Conservation (phyloP, 2,113 vertebrate genomes). For the Thamnaconus septentrionalis region DNA sequence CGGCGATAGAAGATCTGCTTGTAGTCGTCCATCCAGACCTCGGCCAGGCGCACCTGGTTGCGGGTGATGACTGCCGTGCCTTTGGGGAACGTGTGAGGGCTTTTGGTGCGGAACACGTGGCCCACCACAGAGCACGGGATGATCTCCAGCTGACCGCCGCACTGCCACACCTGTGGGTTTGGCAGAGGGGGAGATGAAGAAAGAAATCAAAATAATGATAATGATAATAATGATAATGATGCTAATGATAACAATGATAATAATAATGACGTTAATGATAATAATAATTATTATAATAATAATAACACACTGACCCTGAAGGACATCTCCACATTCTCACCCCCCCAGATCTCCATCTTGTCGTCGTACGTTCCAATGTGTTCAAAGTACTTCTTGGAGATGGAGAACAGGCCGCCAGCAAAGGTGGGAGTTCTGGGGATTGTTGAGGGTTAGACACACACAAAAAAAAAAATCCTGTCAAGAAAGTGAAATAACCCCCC, state of each 20-base stretch:
- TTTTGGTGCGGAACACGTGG: constrained; percentile 95
- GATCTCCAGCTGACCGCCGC: constrained; percentile 89
- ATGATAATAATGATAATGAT: background rate
- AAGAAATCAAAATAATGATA: background rate
- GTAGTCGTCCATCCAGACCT: constrained; percentile 96
- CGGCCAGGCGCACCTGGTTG: constrained; percentile 93
- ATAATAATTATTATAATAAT: background rate
- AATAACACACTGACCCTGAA: constrained; percentile 85
- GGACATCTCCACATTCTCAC: constrained; percentile 98
- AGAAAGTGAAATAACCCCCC: constrained; percentile 5
- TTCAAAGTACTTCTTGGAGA: constrained; percentile 92
- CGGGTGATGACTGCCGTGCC: constrained; percentile 91
- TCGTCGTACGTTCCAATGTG: constrained; percentile 95
- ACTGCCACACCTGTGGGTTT: constrained; percentile 90
- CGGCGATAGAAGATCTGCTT: constrained; percentile 92
- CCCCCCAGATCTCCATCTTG: constrained; percentile 99
- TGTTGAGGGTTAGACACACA: constrained; percentile 7
- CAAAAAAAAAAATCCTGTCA: background rate
- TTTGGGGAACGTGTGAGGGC: constrained; percentile 95
- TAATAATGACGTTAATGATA: too few species aligned
- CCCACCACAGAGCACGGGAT: constrained; percentile 95
- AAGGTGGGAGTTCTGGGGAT: constrained; percentile 87
- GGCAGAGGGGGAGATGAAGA: background rate
- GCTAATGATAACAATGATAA: background rate
- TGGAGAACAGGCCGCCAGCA: constrained; percentile 93